Base-by-base conservation (phyloP, 2,797 vertebrate genomes). In the Pseudochaenichthys georgianus region DNA sequence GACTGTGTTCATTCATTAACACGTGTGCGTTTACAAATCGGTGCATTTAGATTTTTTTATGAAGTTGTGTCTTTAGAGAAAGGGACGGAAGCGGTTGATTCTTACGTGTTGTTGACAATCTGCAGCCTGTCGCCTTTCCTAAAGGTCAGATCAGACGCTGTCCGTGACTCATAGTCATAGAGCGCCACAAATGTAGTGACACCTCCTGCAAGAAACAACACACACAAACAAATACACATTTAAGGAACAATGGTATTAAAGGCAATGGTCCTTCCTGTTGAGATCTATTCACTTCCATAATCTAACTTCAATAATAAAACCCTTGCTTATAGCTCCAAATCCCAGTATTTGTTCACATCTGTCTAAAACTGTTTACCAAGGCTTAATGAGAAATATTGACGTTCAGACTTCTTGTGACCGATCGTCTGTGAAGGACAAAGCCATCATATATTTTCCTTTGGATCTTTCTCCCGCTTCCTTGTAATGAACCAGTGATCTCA, bases 71-170 rank as follows among this genome's bases (percentile, higher is more conserved):
- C 34, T 7, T 38, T 9, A 38, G 47, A 54, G 57, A 65, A 23
- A 70, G 16, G 42, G 31, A n/a, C 42, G 68, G 43, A 60, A 34
- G 54, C 46, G 19, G 52, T 28, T 38, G 75, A 62, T 71, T 95
- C 98, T 98, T 96, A 99, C 98, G 98, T 99, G 95, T 99, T 99
- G 94, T 99, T 99, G 94, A 99, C 96, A 9, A 99, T 99, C 86
- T 99, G 98, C 78, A 99, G 95, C 79, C 95, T 93, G 86, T 99
- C 97, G 61, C 96, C 97, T 89, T 99, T 99, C 95, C 97, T 97
- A 92, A 99, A 99, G 87, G 97, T 98, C 78, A 99, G 90, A 88
- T 99, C 98, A 0, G 97, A 97, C 59, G 96, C 96, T 0, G 98
- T 99, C 75, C 98, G 94, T 34, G 98, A 98, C 91, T 98, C 98